phyloP scores from a whole-genome alignment of 2,113 vertebrate species.

The Hiodon tergisus region DNA sequence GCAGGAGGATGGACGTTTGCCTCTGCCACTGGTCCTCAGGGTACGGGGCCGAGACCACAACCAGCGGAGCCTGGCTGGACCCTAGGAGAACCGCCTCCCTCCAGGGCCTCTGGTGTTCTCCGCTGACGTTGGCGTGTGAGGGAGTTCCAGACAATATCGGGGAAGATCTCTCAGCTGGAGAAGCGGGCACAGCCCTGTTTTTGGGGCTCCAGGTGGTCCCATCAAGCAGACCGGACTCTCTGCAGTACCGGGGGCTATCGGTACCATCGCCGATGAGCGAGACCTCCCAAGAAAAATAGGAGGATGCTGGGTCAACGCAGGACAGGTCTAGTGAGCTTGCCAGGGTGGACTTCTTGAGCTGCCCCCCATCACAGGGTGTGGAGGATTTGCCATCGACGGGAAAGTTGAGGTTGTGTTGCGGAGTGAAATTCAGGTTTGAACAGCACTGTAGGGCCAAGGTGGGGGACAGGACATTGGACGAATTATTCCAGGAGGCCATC shows the following conservation, averaged over 20 bases:
- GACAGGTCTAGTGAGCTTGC: conserved; percentile 37
- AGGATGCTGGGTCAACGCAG: conserved; percentile 31
- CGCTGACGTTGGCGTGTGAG: not conserved
- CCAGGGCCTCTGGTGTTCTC: conserved; percentile 29
- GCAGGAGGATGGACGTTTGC: not conserved
- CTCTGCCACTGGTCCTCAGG: conserved; percentile 25
- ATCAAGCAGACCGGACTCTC: conserved; percentile 41
- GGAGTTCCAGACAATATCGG: conserved; percentile 30
- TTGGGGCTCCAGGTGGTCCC: conserved; percentile 51
- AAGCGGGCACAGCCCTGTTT: conserved; percentile 20
- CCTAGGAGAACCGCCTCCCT: conserved; percentile 21
- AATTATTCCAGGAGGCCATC: conserved; percentile 25
- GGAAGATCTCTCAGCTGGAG: conserved; percentile 37
- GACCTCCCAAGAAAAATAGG: conserved; percentile 55
- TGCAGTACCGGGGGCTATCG: conserved; percentile 43
- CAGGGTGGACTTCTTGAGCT: conserved; percentile 33
- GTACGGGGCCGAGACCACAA: not conserved
- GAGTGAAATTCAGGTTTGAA: not conserved
- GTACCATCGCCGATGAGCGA: conserved; percentile 48
- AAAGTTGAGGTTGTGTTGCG: conserved; percentile 16
- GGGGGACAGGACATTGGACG: conserved; percentile 36
- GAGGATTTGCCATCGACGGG: conserved; percentile 50
- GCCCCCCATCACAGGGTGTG: conserved; percentile 44
- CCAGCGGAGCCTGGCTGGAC: not conserved
- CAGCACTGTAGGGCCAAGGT: not conserved